Percentiles rank a stretch among this genome's conserved stretches.
Conservation (phyloP, 2,888 invertebrate genomes). For the Tinea trinotella region DNA sequence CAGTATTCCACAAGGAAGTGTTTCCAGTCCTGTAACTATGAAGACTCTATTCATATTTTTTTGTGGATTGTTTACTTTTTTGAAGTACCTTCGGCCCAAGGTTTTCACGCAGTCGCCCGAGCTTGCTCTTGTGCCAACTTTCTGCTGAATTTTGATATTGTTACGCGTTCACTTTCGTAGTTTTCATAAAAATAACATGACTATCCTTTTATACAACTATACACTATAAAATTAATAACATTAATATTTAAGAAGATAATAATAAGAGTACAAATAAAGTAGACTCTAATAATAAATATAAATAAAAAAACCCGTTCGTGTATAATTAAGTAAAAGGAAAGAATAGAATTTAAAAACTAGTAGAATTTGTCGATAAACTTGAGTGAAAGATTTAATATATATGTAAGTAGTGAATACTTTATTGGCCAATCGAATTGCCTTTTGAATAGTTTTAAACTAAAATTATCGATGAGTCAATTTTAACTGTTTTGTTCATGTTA, state of each 20-base stretch:
- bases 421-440: constrained; percentile 53
- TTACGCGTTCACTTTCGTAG: too few relatives aligned
- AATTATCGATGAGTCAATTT: neutral
- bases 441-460: constrained; percentile 35
- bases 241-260: neutral
- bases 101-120: neutral
- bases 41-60: neutral
- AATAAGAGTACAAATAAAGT: neutral
- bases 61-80: constrained; percentile 6
- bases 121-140: constrained; percentile 8
- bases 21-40: too few relatives aligned
- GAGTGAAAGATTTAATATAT: neutral
- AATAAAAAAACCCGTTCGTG: neutral
- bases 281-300: too few relatives aligned
- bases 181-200: too few relatives aligned
- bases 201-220: too few relatives aligned
- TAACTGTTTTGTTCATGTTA: neutral
- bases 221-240: neutral
- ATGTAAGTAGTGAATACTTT: neutral
- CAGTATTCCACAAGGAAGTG: too few relatives aligned
- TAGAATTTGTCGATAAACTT: constrained; percentile 5
- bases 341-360: too few relatives aligned
- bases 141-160: constrained; percentile 49
- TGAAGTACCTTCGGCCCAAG: neutral
- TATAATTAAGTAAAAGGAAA: neutral